Base-by-base conservation (phyloP, 1,140 invertebrate genomes). In the Heliothis subflexa region DNA sequence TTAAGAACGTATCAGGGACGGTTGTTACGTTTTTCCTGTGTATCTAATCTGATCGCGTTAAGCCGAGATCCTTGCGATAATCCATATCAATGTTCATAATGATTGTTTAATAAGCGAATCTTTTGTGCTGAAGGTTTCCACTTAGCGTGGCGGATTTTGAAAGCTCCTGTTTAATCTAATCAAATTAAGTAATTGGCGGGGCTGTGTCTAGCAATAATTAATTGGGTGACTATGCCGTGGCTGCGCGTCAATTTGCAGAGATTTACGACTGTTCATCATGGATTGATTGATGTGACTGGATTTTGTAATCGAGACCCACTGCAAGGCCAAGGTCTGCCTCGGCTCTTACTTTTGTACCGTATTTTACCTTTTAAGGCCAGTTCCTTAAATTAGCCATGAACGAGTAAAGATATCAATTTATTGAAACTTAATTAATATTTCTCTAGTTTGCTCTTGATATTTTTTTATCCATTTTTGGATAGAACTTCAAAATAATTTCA, bases 161-260 rank as follows among this genome's bases (percentile, higher is more conserved):
- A 91, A 92, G 84, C 83, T 85, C 85, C 81, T 84, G 83, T 81
- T 83, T 85, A 85, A 92, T 92, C 89, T 85, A 86, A 91, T 90
- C 77, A 81, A 66, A 73, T 83, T 88, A 92, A 40, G 33, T 40
- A 40, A 92, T 90, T 89, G 88, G 70, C 21, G 12, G 57, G 45
- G 83, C 85, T 85, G 83, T 80, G 77, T 85, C 75, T 78, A 86
- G 77, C 75, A 83, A 72, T 80, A 85, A 87, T 86, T 88, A 87
- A 83, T 84, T 75, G 75, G 64, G 28, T 68, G 71, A 55, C 78
- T 78, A 40, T 73, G 59, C 81, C 66, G 52, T 78, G 79, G 25
- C 71, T 61, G 73, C 71, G 45, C 57, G 54, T 40, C 33, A 40
- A 40, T 40, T 40, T 40, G 40, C 40, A 45, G 33, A 70, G 13